Conservation (phyloP, 2,113 vertebrate genomes). For the Colinus virginianus region DNA sequence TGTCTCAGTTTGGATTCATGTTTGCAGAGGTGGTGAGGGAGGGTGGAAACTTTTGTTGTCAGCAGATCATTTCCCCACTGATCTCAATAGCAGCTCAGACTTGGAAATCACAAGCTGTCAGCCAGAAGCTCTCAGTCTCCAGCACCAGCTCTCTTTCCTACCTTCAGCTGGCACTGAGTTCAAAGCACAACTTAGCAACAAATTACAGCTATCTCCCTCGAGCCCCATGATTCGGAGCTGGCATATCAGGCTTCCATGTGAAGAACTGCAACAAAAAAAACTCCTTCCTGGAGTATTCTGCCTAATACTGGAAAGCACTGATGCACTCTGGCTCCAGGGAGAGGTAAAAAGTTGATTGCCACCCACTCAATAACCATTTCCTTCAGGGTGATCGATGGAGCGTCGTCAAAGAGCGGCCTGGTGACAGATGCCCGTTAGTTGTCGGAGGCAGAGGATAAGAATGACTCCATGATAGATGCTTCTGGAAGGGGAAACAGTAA, state of each 20-base stretch:
- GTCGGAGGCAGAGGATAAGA: not conserved
- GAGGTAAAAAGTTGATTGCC: slow-evolving; percentile 60
- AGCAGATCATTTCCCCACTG: not conserved
- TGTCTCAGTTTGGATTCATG: not conserved
- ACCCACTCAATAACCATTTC: slow-evolving; percentile 64
- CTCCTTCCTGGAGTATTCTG: not conserved
- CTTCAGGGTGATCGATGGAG: slow-evolving; percentile 50
- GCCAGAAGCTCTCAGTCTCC: not conserved
- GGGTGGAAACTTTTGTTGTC: not conserved
- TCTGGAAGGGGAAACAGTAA: not conserved
- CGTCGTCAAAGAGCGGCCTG: not conserved
- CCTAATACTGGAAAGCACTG: slow-evolving; percentile 34
- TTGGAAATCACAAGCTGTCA: not conserved
- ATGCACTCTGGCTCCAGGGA: slow-evolving; percentile 27
- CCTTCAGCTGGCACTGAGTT: not conserved
- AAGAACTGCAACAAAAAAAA: not conserved
- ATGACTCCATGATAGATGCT: not conserved
- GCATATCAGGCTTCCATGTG: accelerated
- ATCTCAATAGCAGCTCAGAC: not conserved
- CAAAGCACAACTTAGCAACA: not conserved
- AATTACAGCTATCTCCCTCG: not conserved
- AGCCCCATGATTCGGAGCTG: not conserved
- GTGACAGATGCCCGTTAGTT: not conserved
- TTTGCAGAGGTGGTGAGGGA: not conserved
- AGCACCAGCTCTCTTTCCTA: not conserved